Base-by-base conservation (phyloP, 1,140 invertebrate genomes). In the Drosophila kepulauana region DNA sequence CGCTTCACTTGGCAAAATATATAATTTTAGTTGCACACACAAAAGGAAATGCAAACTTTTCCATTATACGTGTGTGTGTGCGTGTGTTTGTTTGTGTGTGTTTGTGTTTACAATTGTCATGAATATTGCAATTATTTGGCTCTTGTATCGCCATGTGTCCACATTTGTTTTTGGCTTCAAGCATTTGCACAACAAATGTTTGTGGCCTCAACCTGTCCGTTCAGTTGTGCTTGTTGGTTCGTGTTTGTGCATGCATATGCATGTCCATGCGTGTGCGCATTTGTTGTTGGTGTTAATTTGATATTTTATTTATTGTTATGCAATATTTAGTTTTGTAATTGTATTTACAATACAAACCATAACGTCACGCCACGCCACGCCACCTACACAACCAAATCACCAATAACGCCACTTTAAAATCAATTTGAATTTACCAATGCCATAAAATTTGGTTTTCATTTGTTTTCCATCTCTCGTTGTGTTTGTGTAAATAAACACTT, bases 231-330 rank as follows among this genome's bases (percentile, higher is more conserved):
- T 13, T 45, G 33, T 35, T 57, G 58, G 28, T 58, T 30, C 33
- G 25, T 52, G 41, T 51, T 25, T 59, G 25, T 51, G 25, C 41
- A 46, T 69, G 65, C 45, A 30, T 57, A 10, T 54, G 68, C 48
- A 33, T 41, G 35, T 30, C 2, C 4, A 5, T 63, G 49, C 65
- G 48, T 49, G 68, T 72, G 20, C 56, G 57, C 56, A 13, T 20
- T 75, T 57, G 62, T 46, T 78, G 63, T 67, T 71, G 85, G 85
- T 88, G 85, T 85, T 89, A 88, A 89, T 89, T 89, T 89, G 75
- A 89, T 89, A 89, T 89, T 89, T 89, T 89, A 89, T 89, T 89
- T 89, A 88, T 88, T 80, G 75, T 79, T 81, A 61, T 89, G 77
- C 78, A 85, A 89, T 89, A 88, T 88, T 89, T 84, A 89, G 57